Evolutionary conservation across 2,888 invertebrate genomes (phyloP).

Genomic region (Oligia strigilis): DNA sequence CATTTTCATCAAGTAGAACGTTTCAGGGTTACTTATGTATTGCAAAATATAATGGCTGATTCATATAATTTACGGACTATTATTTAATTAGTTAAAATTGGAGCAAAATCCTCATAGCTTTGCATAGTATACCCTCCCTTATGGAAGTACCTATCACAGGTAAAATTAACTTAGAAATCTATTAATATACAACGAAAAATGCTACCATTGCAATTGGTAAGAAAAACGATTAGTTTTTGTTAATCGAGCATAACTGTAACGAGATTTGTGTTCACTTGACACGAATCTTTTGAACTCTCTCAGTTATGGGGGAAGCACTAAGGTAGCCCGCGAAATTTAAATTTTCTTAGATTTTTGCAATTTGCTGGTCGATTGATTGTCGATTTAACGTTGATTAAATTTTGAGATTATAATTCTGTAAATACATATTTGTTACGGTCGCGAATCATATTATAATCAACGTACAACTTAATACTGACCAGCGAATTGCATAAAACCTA

Average conservation of each 20-base stretch:
- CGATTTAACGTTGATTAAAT: too few species aligned
- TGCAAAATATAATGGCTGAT: background rate
- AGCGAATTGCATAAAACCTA: too few species aligned
- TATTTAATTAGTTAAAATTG: background rate
- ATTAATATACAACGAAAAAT: background rate
- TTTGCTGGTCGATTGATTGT: too few species aligned
- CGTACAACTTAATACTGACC: too few species aligned
- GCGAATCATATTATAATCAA: too few species aligned
- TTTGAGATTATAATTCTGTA: too few species aligned
- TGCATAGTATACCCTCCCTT: background rate
- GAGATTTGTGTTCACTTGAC: background rate
- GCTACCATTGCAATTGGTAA: background rate
- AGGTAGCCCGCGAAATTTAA: too few species aligned
- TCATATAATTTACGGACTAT: too few species aligned
- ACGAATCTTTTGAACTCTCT: background rate
- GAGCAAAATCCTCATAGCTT: background rate
- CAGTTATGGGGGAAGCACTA: background rate
- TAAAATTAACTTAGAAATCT: background rate
- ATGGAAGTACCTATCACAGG: background rate
- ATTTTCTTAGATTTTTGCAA: too few species aligned
- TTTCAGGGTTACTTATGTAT: background rate
- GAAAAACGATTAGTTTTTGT: background rate
- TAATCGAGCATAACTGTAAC: background rate
- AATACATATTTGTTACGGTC: too few species aligned
- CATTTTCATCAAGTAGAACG: background rate